Conservation (phyloP, 2,888 invertebrate species). For the Tetanocera ferruginea region DNA sequence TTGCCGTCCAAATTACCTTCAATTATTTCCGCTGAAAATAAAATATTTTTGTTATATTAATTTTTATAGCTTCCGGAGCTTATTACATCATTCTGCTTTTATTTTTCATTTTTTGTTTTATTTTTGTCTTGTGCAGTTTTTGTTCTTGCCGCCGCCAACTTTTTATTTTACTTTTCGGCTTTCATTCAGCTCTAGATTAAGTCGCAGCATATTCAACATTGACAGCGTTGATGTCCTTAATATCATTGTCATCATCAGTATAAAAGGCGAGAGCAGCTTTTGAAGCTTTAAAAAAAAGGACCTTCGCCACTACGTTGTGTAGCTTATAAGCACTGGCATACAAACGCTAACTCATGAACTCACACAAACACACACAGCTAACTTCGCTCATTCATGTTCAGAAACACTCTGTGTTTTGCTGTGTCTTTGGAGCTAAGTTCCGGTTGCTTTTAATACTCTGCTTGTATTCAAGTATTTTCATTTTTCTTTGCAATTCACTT, state of each 20-base stretch:
- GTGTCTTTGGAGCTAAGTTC: too few relatives aligned
- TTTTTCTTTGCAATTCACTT: too few relatives aligned
- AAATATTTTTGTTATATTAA: not conserved
- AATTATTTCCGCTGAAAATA: not conserved
- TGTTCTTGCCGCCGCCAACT: not conserved
- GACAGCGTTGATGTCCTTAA: not conserved
- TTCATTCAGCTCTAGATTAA: not conserved
- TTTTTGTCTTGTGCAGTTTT: conserved; percentile 27
- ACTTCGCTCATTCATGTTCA: too few relatives aligned
- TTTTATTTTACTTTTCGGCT: conserved; percentile 12
- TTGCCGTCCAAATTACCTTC: not conserved
- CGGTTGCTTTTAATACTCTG: too few relatives aligned
- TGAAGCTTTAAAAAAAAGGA: not conserved
- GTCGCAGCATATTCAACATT: not conserved
- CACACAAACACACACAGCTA: too few relatives aligned
- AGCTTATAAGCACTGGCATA: not conserved
- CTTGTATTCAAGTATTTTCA: too few relatives aligned
- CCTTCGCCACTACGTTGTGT: not conserved
- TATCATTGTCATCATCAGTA: not conserved
- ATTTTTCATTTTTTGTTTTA: conserved; percentile 9
- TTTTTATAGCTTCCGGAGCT: conserved; percentile 24
- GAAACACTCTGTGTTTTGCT: too few relatives aligned
- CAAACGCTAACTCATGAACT: too few relatives aligned
- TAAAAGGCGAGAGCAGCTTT: not conserved
- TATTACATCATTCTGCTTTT: conserved; percentile 32